Evolutionary conservation across 2,797 vertebrate species (phyloP).

Genomic region (Phalloptychus januarius): DNA sequence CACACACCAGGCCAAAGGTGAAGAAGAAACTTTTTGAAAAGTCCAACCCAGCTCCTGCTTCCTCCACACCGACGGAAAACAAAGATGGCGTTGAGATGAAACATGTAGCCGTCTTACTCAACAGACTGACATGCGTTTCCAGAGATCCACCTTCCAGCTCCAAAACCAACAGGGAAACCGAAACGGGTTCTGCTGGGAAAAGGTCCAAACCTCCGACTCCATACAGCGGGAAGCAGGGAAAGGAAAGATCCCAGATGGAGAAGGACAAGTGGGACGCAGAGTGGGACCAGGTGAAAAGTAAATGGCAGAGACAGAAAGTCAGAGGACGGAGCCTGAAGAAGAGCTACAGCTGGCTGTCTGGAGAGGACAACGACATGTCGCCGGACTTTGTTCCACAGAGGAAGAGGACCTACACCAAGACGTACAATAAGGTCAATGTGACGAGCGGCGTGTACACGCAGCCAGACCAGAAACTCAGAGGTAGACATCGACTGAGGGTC

Average conservation of each 20-base stretch:
- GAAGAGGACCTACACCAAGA: slow-evolving; percentile 35
- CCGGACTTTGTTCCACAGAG: slow-evolving; percentile 37
- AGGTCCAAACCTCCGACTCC: accelerated
- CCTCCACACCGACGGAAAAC: not conserved
- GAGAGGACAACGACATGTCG: slow-evolving; percentile 3
- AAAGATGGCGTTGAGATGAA: not conserved
- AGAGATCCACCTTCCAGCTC: not conserved
- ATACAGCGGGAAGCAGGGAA: not conserved
- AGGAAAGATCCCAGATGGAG: not conserved
- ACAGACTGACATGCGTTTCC: slow-evolving; percentile 25
- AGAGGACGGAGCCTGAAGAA: slow-evolving; percentile 30
- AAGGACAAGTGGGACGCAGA: accelerated
- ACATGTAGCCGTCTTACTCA: slow-evolving; percentile 10
- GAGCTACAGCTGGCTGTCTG: not conserved
- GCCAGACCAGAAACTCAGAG: slow-evolving; percentile 69
- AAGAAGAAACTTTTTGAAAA: slow-evolving; percentile 18
- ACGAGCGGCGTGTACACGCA: slow-evolving; percentile 39
- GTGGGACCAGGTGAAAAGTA: slow-evolving; percentile 2
- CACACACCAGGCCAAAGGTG: not conserved
- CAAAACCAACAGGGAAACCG: not conserved
- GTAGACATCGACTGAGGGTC: slow-evolving; percentile 29
- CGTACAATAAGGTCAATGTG: slow-evolving; percentile 28
- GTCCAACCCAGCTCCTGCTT: not conserved
- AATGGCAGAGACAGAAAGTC: slow-evolving; percentile 5
- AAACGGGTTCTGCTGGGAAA: not conserved